phyloP scores from a whole-genome alignment of 2,113 vertebrate genomes.

The Phyllopteryx taeniolatus region DNA sequence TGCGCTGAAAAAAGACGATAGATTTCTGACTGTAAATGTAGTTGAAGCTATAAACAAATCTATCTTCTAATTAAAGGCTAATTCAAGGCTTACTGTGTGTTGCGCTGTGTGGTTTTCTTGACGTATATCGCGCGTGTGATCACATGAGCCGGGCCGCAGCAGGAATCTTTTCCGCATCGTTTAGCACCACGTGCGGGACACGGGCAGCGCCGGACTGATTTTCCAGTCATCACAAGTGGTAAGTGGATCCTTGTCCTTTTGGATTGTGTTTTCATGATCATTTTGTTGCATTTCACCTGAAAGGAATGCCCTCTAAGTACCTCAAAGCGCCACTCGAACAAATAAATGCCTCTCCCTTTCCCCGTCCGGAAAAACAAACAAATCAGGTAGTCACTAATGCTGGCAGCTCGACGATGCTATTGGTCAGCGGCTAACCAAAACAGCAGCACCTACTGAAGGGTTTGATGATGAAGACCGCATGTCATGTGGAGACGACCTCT shows the following conservation, averaged over 20 bases:
- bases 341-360: too few relatives aligned
- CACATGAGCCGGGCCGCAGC: not conserved
- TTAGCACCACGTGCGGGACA: not conserved
- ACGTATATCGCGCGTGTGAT: not conserved
- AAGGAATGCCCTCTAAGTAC: not conserved
- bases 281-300: not conserved
- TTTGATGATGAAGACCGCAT: too few relatives aligned
- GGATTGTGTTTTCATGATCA: not conserved
- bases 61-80: conserved; percentile 37
- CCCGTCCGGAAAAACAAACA: too few relatives aligned
- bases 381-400: too few relatives aligned
- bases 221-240: not conserved
- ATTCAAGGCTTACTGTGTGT: conserved; percentile 23
- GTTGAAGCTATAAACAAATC: conserved; percentile 26
- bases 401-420: too few relatives aligned
- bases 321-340: not conserved
- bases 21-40: conserved; percentile 70
- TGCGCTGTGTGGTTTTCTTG: not conserved
- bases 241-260: not conserved
- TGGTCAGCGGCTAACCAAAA: too few relatives aligned
- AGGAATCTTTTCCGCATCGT: not conserved
- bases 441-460: too few relatives aligned
- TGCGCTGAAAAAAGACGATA: not conserved
- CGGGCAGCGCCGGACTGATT: not conserved
- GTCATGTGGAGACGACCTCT: too few relatives aligned